Evolutionary conservation across 2,797 vertebrate genomes (phyloP).

Genomic region (Alosa sapidissima): DNA sequence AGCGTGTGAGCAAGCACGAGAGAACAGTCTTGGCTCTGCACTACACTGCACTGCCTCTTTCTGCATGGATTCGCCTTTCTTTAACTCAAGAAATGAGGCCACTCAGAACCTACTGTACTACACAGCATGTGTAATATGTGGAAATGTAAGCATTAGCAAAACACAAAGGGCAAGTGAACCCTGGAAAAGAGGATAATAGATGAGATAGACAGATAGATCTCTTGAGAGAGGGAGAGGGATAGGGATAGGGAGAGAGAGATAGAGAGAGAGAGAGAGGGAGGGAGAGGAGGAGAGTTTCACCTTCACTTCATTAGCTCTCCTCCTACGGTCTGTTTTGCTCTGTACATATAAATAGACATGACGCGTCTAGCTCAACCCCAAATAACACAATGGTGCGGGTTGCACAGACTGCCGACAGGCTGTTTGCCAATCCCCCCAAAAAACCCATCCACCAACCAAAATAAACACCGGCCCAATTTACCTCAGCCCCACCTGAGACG

Average conservation of each 20-base stretch:
- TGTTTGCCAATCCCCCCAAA: not conserved
- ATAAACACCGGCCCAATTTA: not conserved
- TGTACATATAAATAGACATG: not conserved
- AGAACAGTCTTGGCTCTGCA: not conserved
- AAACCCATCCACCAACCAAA: not conserved
- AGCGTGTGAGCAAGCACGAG: slow-evolving; percentile 27
- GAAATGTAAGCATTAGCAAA: not conserved
- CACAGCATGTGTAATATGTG: not conserved
- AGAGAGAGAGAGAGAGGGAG: not conserved
- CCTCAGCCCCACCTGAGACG: not conserved
- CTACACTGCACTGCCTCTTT: not conserved
- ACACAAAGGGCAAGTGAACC: not conserved
- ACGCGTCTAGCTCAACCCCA: not conserved
- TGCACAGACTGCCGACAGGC: not conserved
- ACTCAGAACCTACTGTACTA: not conserved
- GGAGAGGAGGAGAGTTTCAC: not conserved
- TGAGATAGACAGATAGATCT: not conserved
- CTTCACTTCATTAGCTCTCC: not conserved
- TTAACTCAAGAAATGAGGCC: not conserved
- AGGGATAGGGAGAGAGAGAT: not conserved
- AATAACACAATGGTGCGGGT: not conserved
- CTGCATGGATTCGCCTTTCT: not conserved
- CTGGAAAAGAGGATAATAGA: not conserved
- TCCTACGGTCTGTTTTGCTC: slow-evolving; percentile 5
- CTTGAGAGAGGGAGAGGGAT: not conserved